Percentiles rank a stretch among this genome's conserved stretches.
Conservation (phyloP, 2,797 vertebrate species). For the Sebastiscus albofasciatus region DNA sequence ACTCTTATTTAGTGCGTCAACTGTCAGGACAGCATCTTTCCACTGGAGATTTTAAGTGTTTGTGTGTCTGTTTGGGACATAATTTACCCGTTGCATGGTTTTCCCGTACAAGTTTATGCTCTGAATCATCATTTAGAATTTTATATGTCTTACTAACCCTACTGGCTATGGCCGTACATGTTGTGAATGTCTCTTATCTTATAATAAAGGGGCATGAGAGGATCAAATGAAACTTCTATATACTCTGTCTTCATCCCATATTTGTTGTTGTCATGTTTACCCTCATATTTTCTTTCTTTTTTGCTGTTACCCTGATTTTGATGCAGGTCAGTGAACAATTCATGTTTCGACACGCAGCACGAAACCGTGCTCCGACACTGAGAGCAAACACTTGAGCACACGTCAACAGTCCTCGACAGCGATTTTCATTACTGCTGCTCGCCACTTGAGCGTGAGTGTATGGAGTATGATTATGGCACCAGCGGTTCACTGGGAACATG, state of each 20-base stretch:
- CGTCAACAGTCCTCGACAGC: conserved; percentile 43
- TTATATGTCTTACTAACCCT: background rate
- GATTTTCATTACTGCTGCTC: conserved; percentile 56
- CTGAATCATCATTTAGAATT: background rate
- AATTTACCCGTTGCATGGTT: background rate
- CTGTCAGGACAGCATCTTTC: conserved; percentile 16
- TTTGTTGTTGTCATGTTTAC: background rate
- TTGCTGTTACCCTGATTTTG: conserved; percentile 14
- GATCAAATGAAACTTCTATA: background rate
- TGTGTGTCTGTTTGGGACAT: background rate
- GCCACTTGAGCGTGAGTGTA: conserved; percentile 53
- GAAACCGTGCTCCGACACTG: conserved; percentile 27
- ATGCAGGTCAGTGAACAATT: conserved; percentile 44
- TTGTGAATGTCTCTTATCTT: background rate
- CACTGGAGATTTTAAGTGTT: background rate
- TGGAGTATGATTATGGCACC: conserved; percentile 49
- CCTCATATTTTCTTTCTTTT: background rate
- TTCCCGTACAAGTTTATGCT: background rate
- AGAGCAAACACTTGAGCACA: conserved; percentile 53
- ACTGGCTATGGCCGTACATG: background rate
- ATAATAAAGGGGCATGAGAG: background rate
- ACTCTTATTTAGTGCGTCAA: conserved; percentile 52
- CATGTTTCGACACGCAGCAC: conserved; percentile 32
- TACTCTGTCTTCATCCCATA: background rate
- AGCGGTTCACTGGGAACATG: conserved; percentile 31